These are phyloP conservation scores for Eretmochelys imbricata DNA, from an alignment of 2,113 vertebrate species.

Conservation along the genomic window DNA sequence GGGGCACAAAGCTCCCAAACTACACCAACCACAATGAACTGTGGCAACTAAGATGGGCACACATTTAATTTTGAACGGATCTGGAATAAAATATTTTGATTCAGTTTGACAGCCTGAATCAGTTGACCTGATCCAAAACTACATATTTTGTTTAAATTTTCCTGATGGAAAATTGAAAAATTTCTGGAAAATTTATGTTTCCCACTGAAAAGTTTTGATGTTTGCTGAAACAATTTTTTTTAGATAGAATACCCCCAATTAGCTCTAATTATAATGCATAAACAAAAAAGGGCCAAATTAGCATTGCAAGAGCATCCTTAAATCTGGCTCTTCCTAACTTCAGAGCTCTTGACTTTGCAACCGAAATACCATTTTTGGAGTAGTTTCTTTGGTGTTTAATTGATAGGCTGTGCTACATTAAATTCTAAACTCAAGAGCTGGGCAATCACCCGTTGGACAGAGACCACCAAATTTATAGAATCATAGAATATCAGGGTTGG, in stretches of 20 bases:
- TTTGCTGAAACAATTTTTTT: not conserved
- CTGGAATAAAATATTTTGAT: conserved; percentile 37
- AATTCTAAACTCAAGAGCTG: not conserved
- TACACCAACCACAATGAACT: not conserved
- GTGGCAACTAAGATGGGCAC: not conserved
- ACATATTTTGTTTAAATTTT: conserved; percentile 61
- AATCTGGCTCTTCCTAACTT: conserved; percentile 1
- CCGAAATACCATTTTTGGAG: not conserved
- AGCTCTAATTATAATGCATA: conserved; percentile 58
- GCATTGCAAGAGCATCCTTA: conserved; percentile 43
- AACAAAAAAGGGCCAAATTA: conserved; percentile 42
- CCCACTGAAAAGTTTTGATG: conserved; percentile 49
- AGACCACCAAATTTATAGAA: not conserved
- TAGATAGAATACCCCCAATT: conserved; percentile 40
- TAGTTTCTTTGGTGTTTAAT: not conserved
- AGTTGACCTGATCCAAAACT: conserved; percentile 37
- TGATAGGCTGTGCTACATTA: not conserved
- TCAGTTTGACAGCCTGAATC: conserved; percentile 25
- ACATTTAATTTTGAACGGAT: not conserved
- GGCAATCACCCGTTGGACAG: not conserved
- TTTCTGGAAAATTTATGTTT: conserved; percentile 48
- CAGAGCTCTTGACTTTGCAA: conserved; percentile 1
- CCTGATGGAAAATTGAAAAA: conserved; percentile 50
- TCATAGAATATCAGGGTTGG: no score
- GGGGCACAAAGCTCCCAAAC: not conserved